These are phyloP conservation scores for Ormyrus thymus DNA, from an alignment of 2,888 invertebrate genomes.

Conservation along the genomic window DNA sequence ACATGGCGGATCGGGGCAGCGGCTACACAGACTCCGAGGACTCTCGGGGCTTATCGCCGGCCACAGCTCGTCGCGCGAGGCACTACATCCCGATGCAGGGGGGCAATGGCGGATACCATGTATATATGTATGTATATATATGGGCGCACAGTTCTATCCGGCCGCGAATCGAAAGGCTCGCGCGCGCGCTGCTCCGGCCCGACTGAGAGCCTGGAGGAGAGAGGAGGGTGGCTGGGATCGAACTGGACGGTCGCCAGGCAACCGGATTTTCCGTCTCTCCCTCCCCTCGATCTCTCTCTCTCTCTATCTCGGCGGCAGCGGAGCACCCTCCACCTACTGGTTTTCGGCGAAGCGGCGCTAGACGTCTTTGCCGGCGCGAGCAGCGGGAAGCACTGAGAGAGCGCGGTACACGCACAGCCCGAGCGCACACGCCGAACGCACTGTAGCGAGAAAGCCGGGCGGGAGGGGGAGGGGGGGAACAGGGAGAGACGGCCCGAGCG, in stretches of 20 bases:
- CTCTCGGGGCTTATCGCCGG: no score
- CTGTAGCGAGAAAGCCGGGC: no score
- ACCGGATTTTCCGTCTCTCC: constrained; percentile 63
- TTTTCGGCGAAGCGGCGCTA: not conserved
- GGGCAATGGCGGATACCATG: constrained; percentile 12
- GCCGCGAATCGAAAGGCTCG: not conserved
- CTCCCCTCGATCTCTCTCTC: constrained; percentile 47
- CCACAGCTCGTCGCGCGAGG: not conserved
- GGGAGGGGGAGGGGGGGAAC: no score
- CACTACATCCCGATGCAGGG: constrained; percentile 34
- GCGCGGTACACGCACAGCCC: no score
- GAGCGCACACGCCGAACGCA: no score
- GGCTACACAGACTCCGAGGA: no score
- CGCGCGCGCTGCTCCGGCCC: not conserved
- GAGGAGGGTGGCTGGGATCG: constrained; percentile 71
- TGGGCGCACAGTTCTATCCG: not conserved
- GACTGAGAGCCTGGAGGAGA: not conserved
- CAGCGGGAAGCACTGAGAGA: no score
- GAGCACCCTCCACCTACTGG: not conserved
- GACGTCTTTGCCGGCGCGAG: no score
- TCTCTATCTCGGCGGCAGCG: not conserved
- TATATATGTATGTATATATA: not conserved
- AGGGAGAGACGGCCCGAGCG: no score
- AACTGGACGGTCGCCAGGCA: constrained; percentile 74
- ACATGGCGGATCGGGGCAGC: constrained; percentile 76